Conservation (phyloP, 2,113 vertebrate species). For the Sylvietta virens region DNA sequence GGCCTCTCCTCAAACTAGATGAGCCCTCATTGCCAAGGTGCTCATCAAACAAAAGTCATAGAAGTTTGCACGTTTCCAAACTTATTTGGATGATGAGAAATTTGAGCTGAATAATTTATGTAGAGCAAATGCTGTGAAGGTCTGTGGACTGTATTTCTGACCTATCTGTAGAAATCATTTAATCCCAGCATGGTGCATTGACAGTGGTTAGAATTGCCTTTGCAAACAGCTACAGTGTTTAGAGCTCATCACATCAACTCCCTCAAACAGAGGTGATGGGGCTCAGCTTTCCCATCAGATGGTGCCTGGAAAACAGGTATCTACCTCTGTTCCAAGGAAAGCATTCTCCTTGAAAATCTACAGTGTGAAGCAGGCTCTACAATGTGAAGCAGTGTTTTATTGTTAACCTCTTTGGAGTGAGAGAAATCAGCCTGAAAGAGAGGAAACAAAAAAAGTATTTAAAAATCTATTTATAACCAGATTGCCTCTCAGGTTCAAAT, state of each 20-base stretch:
- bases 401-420: background rate
- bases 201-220: background rate
- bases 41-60: constrained; percentile 6
- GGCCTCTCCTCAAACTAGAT: constrained; percentile 3
- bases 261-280: background rate
- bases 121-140: background rate
- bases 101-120: constrained; percentile 55
- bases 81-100: background rate
- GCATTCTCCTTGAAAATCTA: background rate
- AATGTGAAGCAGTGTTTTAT: background rate
- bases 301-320: background rate
- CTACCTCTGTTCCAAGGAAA: background rate
- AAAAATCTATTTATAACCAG: background rate
- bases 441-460: background rate
- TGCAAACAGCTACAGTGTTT: background rate
- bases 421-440: background rate
- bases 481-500: background rate
- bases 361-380: background rate
- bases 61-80: constrained; percentile 18
- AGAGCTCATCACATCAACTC: background rate
- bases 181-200: background rate
- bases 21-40: constrained; percentile 28
- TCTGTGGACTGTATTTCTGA: background rate
- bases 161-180: background rate
- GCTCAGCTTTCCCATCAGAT: background rate